Percentiles rank a stretch among this genome's conserved stretches.
Conservation (phyloP, 2,888 invertebrate species). For the Busseola fusca region DNA sequence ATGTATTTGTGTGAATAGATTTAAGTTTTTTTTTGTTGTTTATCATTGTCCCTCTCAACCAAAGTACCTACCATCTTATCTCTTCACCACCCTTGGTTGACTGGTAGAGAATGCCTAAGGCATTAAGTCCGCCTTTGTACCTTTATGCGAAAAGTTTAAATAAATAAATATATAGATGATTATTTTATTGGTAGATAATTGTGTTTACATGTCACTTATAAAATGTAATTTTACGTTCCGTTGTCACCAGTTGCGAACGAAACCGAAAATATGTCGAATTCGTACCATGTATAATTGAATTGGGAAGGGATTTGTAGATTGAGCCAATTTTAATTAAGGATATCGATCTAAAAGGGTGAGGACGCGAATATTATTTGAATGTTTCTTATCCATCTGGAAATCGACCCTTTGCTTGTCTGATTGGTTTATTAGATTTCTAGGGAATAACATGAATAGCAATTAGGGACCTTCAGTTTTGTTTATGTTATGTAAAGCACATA, state of each 20-base stretch:
- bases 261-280: background rate
- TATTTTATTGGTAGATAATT: no score
- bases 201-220: no score
- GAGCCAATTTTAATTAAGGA: constrained; percentile 38
- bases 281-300: constrained; percentile 13
- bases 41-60: no score
- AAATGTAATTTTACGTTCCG: background rate
- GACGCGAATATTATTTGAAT: constrained; percentile 24
- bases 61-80: no score
- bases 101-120: no score
- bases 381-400: constrained; percentile 9
- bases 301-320: constrained; percentile 32
- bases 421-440: constrained; percentile 6
- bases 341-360: constrained; percentile 28
- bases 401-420: constrained; percentile 1
- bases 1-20: no score
- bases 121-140: no score
- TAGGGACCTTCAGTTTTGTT: background rate
- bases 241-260: background rate
- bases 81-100: no score
- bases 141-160: no score
- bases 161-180: no score
- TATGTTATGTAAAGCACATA: no score
- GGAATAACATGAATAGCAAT: constrained; percentile 8
- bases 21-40: no score